Evolutionary conservation across 2,888 invertebrate species (phyloP), one percentile per base, ranked within the genome.

Genomic region (Nebria salina): DNA sequence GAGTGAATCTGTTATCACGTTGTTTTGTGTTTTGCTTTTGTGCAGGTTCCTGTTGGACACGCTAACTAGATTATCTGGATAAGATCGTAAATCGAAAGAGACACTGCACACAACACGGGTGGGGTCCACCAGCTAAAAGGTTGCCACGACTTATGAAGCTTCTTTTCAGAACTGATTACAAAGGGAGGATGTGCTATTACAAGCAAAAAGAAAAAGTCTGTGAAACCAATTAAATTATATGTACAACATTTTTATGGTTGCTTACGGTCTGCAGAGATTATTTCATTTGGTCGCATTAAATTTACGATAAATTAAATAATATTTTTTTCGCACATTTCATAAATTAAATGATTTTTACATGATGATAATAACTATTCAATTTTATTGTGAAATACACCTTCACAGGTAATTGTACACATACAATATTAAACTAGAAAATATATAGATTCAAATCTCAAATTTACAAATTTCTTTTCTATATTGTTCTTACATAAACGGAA

Each of bases 61-160:
- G 70, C 72, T 70, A 80, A 75, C 80, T 80, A 70, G 75, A 80
- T 80, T 80, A 80, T 75, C 70, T n/a, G 75, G 64, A 73, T 75
- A 64, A 20, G 80, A 70, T 80, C 80, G 80, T 26, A 66, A 66
- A 66, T 66, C 13, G 66, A 66, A 66, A 15, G 66, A 66, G 66
- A 66, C 66, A n/a, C 65, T 65, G 15, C 66, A 15, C 15, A 25
- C 7, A 70, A 25, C 9, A 26, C 34, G 25, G 70, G 34, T 34
- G 15, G 70, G 25, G 75, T 20, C 15, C 8, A n/a, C 34, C 64
- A 68, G 70, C 75, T 75, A 72, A 80, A 80, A 80, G 80, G 75
- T 80, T 75, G 73, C 80, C 75, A 80, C 43, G 80, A 80, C 75
- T 80, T 80, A 80, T 80, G 70, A 75, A 80, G 75, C 75, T 65